A percentile compares a stretch with the other conserved stretches of the same genome.
phyloP scores from a whole-genome alignment of 1,140 invertebrate genomes.

The Macrocentrus cingulum region DNA sequence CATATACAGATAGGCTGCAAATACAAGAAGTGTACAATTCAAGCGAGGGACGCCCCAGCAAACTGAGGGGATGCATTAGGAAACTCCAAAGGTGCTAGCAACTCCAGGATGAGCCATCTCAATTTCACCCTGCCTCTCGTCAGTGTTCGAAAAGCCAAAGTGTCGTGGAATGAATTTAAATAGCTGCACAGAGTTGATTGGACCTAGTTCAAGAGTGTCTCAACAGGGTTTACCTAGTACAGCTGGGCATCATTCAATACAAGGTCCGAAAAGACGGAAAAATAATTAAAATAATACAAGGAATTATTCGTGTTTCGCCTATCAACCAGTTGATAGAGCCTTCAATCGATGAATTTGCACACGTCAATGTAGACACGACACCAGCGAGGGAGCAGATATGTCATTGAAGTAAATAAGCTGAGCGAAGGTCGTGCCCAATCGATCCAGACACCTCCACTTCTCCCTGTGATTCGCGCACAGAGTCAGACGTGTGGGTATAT shows the following conservation, averaged over 20 bases:
- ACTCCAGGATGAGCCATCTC: background rate
- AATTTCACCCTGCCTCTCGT: background rate
- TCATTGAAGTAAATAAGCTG: slow-evolving; percentile 5
- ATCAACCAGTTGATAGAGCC: slow-evolving; percentile 2
- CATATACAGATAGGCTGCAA: slow-evolving; percentile 3
- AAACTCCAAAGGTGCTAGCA: background rate
- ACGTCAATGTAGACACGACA: background rate
- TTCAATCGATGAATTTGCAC: background rate
- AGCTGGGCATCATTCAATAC: too few relatives aligned
- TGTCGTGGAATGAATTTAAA: background rate
- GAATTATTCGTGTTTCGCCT: too few relatives aligned
- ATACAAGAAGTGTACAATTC: too few relatives aligned
- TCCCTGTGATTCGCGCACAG: background rate
- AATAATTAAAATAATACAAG: too few relatives aligned
- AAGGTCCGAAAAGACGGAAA: too few relatives aligned
- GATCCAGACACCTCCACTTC: slow-evolving; percentile 5
- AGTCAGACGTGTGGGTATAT: background rate
- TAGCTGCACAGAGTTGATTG: slow-evolving; percentile 5
- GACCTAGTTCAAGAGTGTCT: background rate
- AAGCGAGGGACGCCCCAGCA: background rate
- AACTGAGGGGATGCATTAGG: background rate
- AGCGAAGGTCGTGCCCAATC: slow-evolving; percentile 10
- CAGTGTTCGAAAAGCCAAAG: background rate
- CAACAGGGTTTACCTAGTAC: slow-evolving; percentile 1
- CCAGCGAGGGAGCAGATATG: background rate